Conservation (phyloP, 1,140 invertebrate species). For the Teleopsis dalmanni region DNA sequence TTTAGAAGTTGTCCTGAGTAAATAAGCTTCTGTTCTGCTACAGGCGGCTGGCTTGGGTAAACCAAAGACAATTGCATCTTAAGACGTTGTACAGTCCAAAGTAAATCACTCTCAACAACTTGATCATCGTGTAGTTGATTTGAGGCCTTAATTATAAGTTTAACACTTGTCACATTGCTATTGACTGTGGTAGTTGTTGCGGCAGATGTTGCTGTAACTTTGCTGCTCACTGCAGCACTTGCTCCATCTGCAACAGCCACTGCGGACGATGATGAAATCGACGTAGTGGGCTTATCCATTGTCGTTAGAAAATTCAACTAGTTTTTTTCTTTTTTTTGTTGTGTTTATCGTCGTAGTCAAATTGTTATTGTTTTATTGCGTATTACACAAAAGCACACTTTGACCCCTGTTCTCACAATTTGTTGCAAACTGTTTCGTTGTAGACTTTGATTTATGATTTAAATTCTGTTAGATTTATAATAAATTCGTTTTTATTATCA, state of each 20-base stretch:
- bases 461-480: too few relatives aligned
- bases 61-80: conserved; percentile 76
- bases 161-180: conserved; percentile 15
- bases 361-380: too few relatives aligned
- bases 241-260: conserved; percentile 30
- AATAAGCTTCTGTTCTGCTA: conserved; percentile 77
- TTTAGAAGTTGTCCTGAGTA: conserved; percentile 81
- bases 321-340: too few relatives aligned
- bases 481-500: too few relatives aligned
- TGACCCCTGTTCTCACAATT: too few relatives aligned
- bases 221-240: conserved; percentile 9
- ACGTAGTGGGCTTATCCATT: conserved; percentile 31
- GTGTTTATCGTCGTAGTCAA: too few relatives aligned
- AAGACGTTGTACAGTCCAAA: conserved; percentile 74
- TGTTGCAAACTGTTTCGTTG: too few relatives aligned
- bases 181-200: conserved; percentile 2
- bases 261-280: conserved; percentile 23
- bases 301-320: too few relatives aligned
- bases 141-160: conserved; percentile 74
- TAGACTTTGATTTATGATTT: too few relatives aligned
- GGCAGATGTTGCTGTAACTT: conserved; percentile 11
- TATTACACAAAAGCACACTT: too few relatives aligned
- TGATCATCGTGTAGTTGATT: conserved; percentile 85
- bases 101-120: conserved; percentile 67
- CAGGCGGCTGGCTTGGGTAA: conserved; percentile 82